phyloP scores from a whole-genome alignment of 2,888 invertebrate genomes.

The Stenotaenia linearis region DNA sequence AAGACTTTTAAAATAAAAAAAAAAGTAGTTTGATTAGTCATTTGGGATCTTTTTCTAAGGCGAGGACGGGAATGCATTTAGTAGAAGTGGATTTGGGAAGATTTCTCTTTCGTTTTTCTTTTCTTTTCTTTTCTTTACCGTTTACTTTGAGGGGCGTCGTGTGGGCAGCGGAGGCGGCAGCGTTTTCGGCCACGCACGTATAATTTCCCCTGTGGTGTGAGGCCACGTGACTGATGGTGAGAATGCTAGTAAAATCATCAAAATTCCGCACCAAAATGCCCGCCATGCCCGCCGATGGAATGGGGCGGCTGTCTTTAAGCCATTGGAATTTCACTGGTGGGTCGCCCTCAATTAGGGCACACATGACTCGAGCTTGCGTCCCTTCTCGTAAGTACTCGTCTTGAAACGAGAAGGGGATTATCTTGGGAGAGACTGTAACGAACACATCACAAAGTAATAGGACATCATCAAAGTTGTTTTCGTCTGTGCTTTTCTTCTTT shows the following conservation, averaged over 20 bases:
- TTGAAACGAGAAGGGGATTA: constrained; percentile 32
- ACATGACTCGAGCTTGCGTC: constrained; percentile 32
- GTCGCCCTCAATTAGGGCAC: constrained; percentile 31
- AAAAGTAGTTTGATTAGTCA: background rate
- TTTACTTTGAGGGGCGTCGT: constrained; percentile 34
- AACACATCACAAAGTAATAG: constrained; percentile 22
- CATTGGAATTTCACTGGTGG: constrained; percentile 33
- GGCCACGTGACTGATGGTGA: constrained; percentile 31
- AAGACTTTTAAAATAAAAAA: constrained; percentile 28
- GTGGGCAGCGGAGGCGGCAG: constrained; percentile 32
- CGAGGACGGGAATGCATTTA: background rate
- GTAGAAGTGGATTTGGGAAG: background rate
- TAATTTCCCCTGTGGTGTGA: constrained; percentile 33
- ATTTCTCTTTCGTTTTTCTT: background rate
- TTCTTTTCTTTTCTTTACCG: constrained; percentile 30
- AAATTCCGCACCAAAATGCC: constrained; percentile 32
- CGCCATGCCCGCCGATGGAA: constrained; percentile 15
- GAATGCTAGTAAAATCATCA: constrained; percentile 34
- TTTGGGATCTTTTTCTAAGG: constrained; percentile 7
- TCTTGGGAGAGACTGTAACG: constrained; percentile 34
- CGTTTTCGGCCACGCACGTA: constrained; percentile 32
- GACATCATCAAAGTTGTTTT: constrained; percentile 20
- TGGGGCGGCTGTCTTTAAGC: constrained; percentile 30
- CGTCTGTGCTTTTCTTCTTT: background rate
- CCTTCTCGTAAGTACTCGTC: constrained; percentile 33